Evolutionary conservation across 2,888 invertebrate genomes (phyloP), one percentile per base, ranked within the genome.

Genomic region (Acleris literana): DNA sequence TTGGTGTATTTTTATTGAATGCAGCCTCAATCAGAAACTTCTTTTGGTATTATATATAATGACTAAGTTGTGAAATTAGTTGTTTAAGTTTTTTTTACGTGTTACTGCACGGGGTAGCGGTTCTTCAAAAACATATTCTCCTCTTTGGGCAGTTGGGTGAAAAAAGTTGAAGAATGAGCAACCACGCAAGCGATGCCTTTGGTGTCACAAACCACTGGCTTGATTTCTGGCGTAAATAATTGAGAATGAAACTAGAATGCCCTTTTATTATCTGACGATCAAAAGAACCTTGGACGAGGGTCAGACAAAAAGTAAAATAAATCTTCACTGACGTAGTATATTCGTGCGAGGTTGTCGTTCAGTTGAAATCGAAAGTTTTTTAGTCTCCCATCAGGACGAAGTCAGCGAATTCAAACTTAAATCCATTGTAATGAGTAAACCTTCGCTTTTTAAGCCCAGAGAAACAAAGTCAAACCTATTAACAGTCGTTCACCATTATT

Each of bases 401-500:
- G 55, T 44, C 65, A 55, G 49, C 65, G 55, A 65, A 61, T 65
- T 61, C 60, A 65, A 65, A 60, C 65, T 65, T 65, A 66, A 66
- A 66, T 57, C 53, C 61, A 66, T 62, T 66, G 61, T 66, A 66
- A 66, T 66, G 66, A 66, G 65, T 66, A 33, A 66, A 61, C 62
- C 66, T 66, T 66, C 55, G 55, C 43, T 57, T 66, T 62, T 66
- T 62, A 52, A 56, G 52, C 48, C 46, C 51, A 43, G 60, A 39
- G 60, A 57, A 66, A 62, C 66, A 62, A 62, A 66, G 52, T 66
- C 66, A 66, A 66, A 66, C 56, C 61, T 66, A 66, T 62, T 65
- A 65, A 65, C 66, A 62, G 66, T 66, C 56, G 66, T 66, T 66
- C 61, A 62, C 66, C 66, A 66, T 66, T 66, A 66, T 66, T 66